Base-by-base conservation (phyloP, 2,888 invertebrate genomes). In the Acrobeloides nanus region DNA sequence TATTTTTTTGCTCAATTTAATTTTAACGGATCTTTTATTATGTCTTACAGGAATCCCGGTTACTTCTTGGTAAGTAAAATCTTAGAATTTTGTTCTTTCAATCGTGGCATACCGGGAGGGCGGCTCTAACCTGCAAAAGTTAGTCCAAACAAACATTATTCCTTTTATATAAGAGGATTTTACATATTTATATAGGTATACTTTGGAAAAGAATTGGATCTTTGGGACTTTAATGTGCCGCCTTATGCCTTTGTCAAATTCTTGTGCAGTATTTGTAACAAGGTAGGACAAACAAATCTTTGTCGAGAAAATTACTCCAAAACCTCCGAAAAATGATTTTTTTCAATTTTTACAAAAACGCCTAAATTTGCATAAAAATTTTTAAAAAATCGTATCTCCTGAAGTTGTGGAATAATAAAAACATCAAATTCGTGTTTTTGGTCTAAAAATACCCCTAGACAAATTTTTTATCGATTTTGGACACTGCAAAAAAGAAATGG, bases 261-360 rank as follows among this genome's bases (percentile, higher is more conserved):
- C 68, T 17, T 68, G 72, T 43, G 64, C 69, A 8, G 72, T 73
- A n/a, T 70, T 72, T 50, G 68, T 72, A 35, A 71, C 68, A 35
- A 70, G 70, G 64, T 68, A 17, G n/a, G 52, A 35, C 20, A 24
- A 24, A 4, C 8, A n/a, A 5, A 8, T 23, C 4, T 12, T 29
- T 15, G 1, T 15, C 15, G 21, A 10, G 5, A 12, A 18, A 8
- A 18, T 3, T 35, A 35, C 3, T 35, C 24, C 24, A n/a, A 35
- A n/a, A 3, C 12, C 8, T 4, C 12, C 15, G 2, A 35, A 3
- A 15, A 21, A 17, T 21, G 4, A 38, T 2, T 20, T 18, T 38
- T 20, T 17, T 38, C 21, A 18, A 17, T 23, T 32, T 35, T 20
- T 20, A 20, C 24, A 10, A 10, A 21, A 20, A 12, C 27, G 17